Conservation (phyloP, 2,797 vertebrate genomes). For the Mycteria americana region DNA sequence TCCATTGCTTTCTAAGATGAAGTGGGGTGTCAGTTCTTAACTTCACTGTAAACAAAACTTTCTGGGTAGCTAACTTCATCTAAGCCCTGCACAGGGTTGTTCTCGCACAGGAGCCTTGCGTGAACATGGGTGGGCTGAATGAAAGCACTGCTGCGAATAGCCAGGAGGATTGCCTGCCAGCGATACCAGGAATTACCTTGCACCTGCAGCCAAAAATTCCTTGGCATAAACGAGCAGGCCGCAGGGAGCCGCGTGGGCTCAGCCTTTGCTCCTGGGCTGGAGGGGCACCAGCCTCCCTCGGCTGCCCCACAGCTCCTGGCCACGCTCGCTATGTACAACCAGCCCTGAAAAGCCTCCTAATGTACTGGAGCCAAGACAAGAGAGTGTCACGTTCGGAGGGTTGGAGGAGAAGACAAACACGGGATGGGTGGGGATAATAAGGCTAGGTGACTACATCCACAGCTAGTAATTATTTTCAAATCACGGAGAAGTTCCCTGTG, state of each 20-base stretch:
- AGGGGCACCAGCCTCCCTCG: accelerated
- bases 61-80: neutral
- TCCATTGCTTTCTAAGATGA: neutral
- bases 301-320: neutral
- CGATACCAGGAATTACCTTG: constrained; percentile 2
- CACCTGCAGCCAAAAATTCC: constrained; percentile 12
- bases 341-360: neutral
- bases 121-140: neutral
- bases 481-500: neutral
- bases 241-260: neutral
- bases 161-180: neutral
- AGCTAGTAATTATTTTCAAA: constrained; percentile 28
- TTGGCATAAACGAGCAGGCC: neutral
- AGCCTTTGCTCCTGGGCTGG: neutral
- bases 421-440: neutral
- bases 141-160: neutral
- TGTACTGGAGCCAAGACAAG: neutral
- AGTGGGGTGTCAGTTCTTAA: neutral
- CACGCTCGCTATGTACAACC: accelerated
- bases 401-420: neutral
- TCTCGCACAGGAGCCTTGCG: neutral
- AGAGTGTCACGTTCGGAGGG: neutral
- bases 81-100: neutral
- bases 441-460: neutral
- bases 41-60: neutral